A percentile compares a stretch with the other conserved stretches of the same genome.
Evolutionary conservation across 2,797 vertebrate species (phyloP).

Genomic region (Sarcophilus harrisii): DNA sequence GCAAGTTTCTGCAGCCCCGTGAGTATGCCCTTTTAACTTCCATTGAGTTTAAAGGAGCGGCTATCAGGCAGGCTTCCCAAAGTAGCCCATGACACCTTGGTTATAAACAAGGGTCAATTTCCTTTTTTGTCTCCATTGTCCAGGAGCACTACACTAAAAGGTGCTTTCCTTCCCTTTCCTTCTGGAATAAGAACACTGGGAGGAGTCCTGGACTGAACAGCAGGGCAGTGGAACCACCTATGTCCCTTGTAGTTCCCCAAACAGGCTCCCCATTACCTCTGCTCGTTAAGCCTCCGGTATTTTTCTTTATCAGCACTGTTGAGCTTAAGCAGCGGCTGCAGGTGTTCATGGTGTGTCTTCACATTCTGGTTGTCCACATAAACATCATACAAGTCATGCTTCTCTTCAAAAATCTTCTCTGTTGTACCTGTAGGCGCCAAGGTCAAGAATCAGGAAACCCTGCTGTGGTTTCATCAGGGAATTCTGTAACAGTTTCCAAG

Average conservation of each 20-base stretch:
- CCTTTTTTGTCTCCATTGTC: not conserved
- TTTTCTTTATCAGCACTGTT: constrained; percentile 96
- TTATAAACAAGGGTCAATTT: too few relatives aligned
- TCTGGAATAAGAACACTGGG: not conserved
- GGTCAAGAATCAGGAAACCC: not conserved
- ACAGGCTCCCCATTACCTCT: constrained; percentile 88
- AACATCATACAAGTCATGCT: constrained; percentile 95
- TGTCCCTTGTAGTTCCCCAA: not conserved
- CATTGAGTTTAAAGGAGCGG: too few relatives aligned
- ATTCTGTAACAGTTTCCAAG: not conserved
- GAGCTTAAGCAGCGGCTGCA: constrained; percentile 94
- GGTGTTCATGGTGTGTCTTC: constrained; percentile 92
- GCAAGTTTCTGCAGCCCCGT: too few relatives aligned
- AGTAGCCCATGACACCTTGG: too few relatives aligned
- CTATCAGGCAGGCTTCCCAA: too few relatives aligned
- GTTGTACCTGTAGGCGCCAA: constrained; percentile 91
- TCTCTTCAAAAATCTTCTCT: constrained; percentile 99
- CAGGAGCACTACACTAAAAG: not conserved
- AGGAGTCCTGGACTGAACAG: not conserved
- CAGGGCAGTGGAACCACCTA: not conserved
- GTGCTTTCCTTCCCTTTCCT: not conserved
- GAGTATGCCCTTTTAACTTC: too few relatives aligned
- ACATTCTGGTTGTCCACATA: constrained; percentile 99
- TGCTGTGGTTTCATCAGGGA: not conserved
- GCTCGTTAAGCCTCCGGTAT: constrained; percentile 95